Evolutionary conservation across 2,113 vertebrate genomes (phyloP).

Genomic region (Odontophorus gujanensis): DNA sequence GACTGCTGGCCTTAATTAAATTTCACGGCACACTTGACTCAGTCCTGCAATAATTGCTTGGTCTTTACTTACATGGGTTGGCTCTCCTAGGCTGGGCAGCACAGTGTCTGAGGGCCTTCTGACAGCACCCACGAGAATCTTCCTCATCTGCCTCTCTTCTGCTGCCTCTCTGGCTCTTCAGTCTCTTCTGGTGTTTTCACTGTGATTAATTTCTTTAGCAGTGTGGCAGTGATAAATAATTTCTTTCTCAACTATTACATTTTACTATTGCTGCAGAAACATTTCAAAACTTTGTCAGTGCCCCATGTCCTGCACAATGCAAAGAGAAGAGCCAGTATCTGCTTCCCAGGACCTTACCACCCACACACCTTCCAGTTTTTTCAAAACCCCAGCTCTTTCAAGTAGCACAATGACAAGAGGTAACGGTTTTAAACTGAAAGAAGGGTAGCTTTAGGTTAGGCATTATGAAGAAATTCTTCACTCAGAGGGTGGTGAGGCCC

Average conservation of each 20-base stretch:
- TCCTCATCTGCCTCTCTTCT: neutral
- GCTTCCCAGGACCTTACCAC: neutral
- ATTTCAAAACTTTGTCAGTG: neutral
- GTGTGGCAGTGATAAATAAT: neutral
- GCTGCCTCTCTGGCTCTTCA: neutral
- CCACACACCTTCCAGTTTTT: neutral
- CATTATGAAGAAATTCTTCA: neutral
- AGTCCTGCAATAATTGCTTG: neutral
- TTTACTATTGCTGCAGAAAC: neutral
- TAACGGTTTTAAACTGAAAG: neutral
- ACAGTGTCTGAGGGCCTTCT: neutral
- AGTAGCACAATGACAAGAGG: neutral
- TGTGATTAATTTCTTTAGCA: neutral
- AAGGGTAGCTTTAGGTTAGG: neutral
- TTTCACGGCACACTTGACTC: conserved; percentile 45
- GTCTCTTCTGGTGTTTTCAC: neutral
- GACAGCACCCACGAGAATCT: fast-evolving
- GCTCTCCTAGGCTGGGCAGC: neutral
- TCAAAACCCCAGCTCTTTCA: neutral
- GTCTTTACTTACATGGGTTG: neutral
- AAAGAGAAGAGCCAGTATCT: neutral
- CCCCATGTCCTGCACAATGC: neutral
- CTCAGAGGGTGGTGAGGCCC: neutral
- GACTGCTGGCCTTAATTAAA: conserved; percentile 47
- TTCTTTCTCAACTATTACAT: neutral